phyloP scores from a whole-genome alignment of 1,140 invertebrate species.

The Hetaerina americana region DNA sequence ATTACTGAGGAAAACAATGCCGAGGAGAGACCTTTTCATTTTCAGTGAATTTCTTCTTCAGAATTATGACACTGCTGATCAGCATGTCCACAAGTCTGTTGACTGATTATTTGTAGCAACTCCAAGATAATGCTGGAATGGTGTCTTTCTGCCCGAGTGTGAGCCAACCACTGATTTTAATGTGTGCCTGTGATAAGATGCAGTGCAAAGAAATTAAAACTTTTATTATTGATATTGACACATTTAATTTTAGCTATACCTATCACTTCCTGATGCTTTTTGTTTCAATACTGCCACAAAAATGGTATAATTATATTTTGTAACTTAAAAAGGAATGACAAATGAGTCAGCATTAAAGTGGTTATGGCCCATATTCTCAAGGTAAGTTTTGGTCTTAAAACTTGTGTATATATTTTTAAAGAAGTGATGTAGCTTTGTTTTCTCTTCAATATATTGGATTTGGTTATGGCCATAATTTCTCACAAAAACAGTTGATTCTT shows the following conservation, averaged over 20 bases:
- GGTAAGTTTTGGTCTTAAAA: background rate
- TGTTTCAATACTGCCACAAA: too few relatives aligned
- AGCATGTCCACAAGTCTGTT: background rate
- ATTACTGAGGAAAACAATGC: background rate
- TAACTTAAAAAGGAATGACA: background rate
- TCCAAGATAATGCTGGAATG: background rate
- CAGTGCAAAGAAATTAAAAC: background rate
- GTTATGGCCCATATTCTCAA: background rate
- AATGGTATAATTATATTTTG: background rate
- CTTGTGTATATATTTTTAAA: too few relatives aligned
- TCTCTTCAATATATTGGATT: too few relatives aligned
- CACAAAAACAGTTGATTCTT: too few relatives aligned
- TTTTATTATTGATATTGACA: background rate
- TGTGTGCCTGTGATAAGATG: background rate
- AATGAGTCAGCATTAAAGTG: background rate
- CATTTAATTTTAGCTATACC: too few relatives aligned
- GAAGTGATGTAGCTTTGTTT: too few relatives aligned
- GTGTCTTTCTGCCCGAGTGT: background rate
- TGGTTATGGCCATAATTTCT: too few relatives aligned
- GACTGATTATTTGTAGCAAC: background rate
- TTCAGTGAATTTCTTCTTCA: background rate
- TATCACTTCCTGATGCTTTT: too few relatives aligned
- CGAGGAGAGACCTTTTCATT: background rate
- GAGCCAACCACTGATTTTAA: background rate
- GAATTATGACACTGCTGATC: background rate